Percentiles rank a stretch among this genome's conserved stretches.
Evolutionary conservation across 2,113 vertebrate species (phyloP).

Genomic region (Benitochromis conjunctus): DNA sequence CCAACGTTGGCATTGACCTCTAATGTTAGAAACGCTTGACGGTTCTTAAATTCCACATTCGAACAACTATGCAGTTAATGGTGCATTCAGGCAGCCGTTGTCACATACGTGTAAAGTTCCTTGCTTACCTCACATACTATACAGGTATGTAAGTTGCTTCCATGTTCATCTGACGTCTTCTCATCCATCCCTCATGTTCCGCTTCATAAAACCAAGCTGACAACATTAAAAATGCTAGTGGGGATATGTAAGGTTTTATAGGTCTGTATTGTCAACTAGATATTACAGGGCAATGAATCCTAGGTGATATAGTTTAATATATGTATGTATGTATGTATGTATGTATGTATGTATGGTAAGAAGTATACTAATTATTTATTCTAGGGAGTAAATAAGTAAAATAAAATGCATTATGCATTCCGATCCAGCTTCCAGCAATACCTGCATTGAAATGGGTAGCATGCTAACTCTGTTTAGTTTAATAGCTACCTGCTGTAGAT

Average conservation of each 20-base stretch:
- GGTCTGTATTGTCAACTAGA: neutral
- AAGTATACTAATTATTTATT: neutral
- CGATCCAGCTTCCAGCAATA: neutral
- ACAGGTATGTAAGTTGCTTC: neutral
- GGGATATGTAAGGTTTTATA: neutral
- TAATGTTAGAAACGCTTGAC: neutral
- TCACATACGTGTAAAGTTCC: neutral
- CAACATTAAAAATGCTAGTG: neutral
- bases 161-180: neutral
- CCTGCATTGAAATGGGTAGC: neutral
- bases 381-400: neutral
- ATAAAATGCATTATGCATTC: neutral
- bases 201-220: neutral
- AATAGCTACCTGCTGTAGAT: conserved; percentile 60
- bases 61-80: neutral
- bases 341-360: neutral
- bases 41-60: neutral
- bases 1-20: neutral
- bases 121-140: neutral
- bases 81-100: neutral
- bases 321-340: neutral
- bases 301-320: neutral
- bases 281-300: neutral
- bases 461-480: conserved; percentile 21
- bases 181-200: neutral